A percentile compares a stretch with the other conserved stretches of the same genome.
Conservation (phyloP, 2,888 invertebrate genomes). For the Mechanitis mazaeus region DNA sequence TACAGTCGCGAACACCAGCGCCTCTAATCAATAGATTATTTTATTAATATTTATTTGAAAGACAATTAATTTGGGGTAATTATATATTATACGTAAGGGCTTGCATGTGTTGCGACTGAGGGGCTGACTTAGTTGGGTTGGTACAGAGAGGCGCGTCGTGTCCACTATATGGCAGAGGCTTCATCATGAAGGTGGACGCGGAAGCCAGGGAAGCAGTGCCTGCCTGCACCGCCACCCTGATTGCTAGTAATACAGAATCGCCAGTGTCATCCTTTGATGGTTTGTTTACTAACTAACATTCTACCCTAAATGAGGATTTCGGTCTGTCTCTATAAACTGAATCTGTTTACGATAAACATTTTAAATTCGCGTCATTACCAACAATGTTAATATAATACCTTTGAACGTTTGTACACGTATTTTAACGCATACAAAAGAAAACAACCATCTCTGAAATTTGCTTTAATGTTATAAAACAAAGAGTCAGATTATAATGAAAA, state of each 20-base stretch:
- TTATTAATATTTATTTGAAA: neutral
- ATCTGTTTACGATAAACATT: conserved; percentile 7
- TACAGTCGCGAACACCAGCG: neutral
- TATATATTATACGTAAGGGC: neutral
- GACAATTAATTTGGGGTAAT: no score
- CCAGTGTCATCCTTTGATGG: conserved; percentile 69
- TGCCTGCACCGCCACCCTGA: conserved; percentile 48
- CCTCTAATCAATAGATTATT: neutral
- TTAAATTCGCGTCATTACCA: neutral
- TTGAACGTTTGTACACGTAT: no score
- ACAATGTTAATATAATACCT: neutral
- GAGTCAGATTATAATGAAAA: no score
- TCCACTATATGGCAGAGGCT: conserved; percentile 34
- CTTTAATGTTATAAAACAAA: no score
- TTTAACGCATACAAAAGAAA: no score
- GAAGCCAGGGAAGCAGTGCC: conserved; percentile 55
- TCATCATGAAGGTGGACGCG: conserved; percentile 41
- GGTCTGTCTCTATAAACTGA: conserved; percentile 18
- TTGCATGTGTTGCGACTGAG: neutral
- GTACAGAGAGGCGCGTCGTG: conserved; percentile 28
- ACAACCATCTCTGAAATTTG: no score
- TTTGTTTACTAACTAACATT: conserved; percentile 45
- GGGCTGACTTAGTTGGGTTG: conserved; percentile 26
- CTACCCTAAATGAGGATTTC: conserved; percentile 25
- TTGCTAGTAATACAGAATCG: conserved; percentile 66